These are phyloP conservation scores for Dryobates pubescens DNA, from an alignment of 2,797 vertebrate genomes.

Conservation along the genomic window DNA sequence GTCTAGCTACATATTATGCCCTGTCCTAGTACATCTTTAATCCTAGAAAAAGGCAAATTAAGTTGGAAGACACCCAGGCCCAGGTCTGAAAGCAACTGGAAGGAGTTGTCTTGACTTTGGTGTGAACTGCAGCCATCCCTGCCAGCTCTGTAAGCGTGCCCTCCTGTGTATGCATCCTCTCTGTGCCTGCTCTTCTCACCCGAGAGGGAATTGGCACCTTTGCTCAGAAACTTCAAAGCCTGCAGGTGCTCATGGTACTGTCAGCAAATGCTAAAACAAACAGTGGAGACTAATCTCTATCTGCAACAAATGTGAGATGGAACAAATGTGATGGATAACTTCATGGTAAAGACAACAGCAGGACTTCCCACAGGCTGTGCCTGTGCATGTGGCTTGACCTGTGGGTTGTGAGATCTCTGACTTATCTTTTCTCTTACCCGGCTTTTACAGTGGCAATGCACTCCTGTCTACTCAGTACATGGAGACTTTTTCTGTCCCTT, in stretches of 20 bases:
- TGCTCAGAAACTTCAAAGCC: background rate
- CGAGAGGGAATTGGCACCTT: background rate
- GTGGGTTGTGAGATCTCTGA: background rate
- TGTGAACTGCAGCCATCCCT: background rate
- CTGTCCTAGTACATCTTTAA: background rate
- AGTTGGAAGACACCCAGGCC: background rate
- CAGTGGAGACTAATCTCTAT: background rate
- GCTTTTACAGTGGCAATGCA: background rate
- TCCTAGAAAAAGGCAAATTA: background rate
- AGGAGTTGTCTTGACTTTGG: background rate
- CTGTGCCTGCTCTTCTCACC: background rate
- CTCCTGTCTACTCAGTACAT: background rate
- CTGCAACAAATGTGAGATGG: background rate
- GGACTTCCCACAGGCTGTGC: background rate
- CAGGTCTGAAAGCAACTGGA: background rate
- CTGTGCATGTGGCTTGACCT: background rate
- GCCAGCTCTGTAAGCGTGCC: background rate
- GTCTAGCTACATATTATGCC: background rate
- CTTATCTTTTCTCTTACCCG: background rate
- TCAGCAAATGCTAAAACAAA: background rate
- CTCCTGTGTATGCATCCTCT: fast-evolving
- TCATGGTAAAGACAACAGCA: background rate
- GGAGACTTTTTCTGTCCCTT: background rate
- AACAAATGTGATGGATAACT: background rate
- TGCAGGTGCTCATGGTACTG: background rate